Evolutionary conservation across 2,113 vertebrate species (phyloP).

Genomic region (Malurus alboscapulatus): DNA sequence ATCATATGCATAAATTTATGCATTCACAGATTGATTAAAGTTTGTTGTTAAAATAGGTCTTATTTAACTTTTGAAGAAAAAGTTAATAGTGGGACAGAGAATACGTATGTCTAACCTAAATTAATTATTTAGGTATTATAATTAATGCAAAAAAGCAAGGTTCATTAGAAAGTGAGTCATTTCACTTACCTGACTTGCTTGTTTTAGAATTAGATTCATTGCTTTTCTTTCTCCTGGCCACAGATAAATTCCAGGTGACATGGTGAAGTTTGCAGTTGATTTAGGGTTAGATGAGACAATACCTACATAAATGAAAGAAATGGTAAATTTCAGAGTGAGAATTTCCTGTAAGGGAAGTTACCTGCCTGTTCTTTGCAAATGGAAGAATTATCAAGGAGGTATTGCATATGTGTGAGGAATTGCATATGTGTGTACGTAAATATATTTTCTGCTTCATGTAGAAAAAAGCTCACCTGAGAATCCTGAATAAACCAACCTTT

Average conservation of each 20-base stretch:
- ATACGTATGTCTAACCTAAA: neutral
- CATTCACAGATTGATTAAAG: neutral
- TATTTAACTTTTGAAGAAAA: neutral
- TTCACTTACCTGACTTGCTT: neutral
- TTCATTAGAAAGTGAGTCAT: neutral
- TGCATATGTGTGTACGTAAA: neutral
- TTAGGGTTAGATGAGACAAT: neutral
- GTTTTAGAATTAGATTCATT: neutral
- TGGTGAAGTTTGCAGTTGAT: neutral
- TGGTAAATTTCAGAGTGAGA: neutral
- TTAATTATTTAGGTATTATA: neutral
- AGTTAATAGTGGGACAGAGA: neutral
- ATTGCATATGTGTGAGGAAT: neutral
- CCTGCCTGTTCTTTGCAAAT: neutral
- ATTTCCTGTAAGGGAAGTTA: neutral
- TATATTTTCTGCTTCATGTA: neutral
- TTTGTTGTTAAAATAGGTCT: neutral
- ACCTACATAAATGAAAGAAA: neutral
- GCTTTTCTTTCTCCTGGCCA: neutral
- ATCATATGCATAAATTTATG: neutral
- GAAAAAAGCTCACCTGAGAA: neutral
- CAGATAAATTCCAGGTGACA: neutral
- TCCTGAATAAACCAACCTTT: neutral
- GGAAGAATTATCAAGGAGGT: neutral
- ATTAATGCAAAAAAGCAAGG: neutral